Evolutionary conservation across 2,113 vertebrate genomes (phyloP), one percentile per base, ranked within the genome.

Genomic region (Sphaerodactylus townsendi): DNA sequence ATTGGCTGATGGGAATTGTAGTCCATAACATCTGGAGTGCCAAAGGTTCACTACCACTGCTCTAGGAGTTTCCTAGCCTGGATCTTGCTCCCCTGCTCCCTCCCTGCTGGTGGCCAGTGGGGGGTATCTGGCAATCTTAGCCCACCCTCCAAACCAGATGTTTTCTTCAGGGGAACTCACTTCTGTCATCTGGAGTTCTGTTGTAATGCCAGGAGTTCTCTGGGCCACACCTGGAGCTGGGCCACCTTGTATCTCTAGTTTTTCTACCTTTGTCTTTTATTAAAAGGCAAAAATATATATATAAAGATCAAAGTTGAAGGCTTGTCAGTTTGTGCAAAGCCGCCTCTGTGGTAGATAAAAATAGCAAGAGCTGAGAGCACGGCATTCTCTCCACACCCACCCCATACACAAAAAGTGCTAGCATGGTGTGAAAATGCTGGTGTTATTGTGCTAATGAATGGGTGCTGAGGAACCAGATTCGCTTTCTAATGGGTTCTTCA

Each of bases 381-480:
- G 88, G 87, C 90, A 71, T 91, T 69, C 82, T 30, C 48, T 28
- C 2, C 17, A 3, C 44, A 46, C 46, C 66, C 21, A n/a, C 4
- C 21, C 19, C 10, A 56, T 3, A 10, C 59, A 2, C 5, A 0
- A 88, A 93, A 91, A 91, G 84, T 91, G 87, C 89, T 93, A 91
- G 93, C 90, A 70, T 77, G 30, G 81, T 35, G 85, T 30, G 87
- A 82, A 90, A 92, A 86, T 76, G 71, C 82, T 69, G 77, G 85
- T 85, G 85, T 59, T 75, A 0, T 85, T 13, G 88, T 92, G 94
- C 86, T 93, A 92, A 93, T 94, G 94, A 93, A 94, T 90, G 89
- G 92, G 91, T 90, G 89, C 82, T 81, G 86, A 93, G 92, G 93
- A 93, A 93, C 92, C 92, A 84, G 79, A 91, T 93, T 93, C 91